Percentiles rank a stretch among this genome's conserved stretches.
phyloP scores from a whole-genome alignment of 2,113 vertebrate species.

The Neogale vison region DNA sequence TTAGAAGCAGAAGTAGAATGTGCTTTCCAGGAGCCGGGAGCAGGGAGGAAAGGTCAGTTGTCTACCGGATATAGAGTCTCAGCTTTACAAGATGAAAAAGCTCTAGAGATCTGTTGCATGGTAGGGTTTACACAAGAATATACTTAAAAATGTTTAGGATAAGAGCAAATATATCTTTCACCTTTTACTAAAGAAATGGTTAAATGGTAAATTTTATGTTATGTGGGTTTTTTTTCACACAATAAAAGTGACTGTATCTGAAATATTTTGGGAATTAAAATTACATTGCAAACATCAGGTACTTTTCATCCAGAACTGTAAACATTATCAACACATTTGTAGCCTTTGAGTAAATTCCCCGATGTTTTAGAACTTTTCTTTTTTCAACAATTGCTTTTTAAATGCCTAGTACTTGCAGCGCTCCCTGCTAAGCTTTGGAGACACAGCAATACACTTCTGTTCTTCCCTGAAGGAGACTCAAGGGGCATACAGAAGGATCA shows the following conservation, averaged over 20 bases:
- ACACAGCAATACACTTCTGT: neutral
- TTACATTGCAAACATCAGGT: neutral
- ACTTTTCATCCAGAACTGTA: neutral
- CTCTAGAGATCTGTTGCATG: neutral
- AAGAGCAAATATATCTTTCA: neutral
- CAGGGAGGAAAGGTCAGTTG: neutral
- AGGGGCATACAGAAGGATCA: neutral
- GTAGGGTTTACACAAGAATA: neutral
- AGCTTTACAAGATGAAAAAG: neutral
- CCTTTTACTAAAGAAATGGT: neutral
- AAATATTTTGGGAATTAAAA: neutral
- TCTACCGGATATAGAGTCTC: neutral
- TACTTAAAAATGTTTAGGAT: neutral
- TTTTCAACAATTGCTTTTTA: neutral
- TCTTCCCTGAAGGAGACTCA: neutral
- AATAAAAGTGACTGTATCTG: neutral
- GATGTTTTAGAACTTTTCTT: neutral
- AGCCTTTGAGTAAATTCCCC: neutral
- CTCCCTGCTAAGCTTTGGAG: neutral
- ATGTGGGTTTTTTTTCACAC: neutral
- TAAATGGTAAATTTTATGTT: neutral
- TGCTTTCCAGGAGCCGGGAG: neutral
- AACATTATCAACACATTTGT: neutral
- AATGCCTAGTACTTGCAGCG: neutral
- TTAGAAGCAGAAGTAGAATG: neutral